phyloP scores from a whole-genome alignment of 2,113 vertebrate genomes.

The Phyllostomus discolor region DNA sequence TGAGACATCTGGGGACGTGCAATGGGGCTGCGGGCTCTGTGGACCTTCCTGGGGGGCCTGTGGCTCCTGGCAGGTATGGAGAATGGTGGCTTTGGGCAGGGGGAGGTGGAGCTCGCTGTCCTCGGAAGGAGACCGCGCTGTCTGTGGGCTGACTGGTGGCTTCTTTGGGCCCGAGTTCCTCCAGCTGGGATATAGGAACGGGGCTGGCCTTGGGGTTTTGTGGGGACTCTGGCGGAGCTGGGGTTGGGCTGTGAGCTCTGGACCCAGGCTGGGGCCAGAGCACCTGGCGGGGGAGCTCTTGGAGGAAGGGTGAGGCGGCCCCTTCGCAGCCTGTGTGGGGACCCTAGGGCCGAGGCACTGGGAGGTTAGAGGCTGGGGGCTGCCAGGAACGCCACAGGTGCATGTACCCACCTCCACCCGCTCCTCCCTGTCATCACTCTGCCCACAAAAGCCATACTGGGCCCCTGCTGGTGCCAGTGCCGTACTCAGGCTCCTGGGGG shows the following conservation, averaged over 20 bases:
- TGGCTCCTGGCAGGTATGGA: slow-evolving; percentile 82
- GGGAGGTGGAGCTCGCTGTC: not conserved
- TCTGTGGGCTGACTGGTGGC: not conserved
- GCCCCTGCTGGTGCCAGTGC: not conserved
- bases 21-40: slow-evolving; percentile 75
- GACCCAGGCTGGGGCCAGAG: not conserved
- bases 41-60: slow-evolving; percentile 75
- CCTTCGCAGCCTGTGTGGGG: not conserved
- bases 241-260: not conserved
- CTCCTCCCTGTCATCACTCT: not conserved
- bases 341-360: not conserved
- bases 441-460: not conserved
- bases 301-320: not conserved
- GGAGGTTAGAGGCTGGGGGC: not conserved
- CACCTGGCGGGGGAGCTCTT: not conserved
- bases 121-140: not conserved
- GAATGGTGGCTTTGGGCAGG: not conserved
- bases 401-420: accelerated
- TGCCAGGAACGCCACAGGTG: not conserved
- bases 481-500: not conserved
- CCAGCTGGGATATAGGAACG: not conserved
- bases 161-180: not conserved
- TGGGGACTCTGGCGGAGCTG: not conserved
- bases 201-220: not conserved
- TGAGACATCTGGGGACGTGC: slow-evolving; percentile 60